Evolutionary conservation across 2,797 vertebrate species (phyloP).

Genomic region (Ctenosaura bakeri): DNA sequence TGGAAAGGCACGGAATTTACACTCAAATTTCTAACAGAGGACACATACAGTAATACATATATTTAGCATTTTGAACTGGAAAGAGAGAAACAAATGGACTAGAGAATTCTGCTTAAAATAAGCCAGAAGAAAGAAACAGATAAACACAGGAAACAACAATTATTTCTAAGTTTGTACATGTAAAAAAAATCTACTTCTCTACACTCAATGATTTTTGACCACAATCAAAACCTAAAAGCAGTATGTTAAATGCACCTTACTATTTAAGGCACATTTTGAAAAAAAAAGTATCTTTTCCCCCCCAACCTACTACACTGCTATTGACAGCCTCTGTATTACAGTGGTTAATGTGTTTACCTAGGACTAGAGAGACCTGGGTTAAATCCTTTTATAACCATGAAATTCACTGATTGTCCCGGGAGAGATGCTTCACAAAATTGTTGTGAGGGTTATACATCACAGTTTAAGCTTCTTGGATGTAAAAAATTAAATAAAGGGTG

Average conservation of each 20-base stretch:
- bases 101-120: conserved; percentile 5
- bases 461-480: background rate
- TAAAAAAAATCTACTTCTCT: conserved; percentile 9
- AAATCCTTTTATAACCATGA: background rate
- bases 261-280: background rate
- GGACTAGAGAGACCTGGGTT: background rate
- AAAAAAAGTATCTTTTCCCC: background rate
- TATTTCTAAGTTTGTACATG: conserved; percentile 18
- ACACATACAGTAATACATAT: conserved; percentile 55
- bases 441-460: background rate
- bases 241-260: conserved; percentile 1
- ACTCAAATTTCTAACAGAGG: conserved; percentile 35
- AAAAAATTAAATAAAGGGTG: background rate
- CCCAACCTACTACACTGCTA: background rate
- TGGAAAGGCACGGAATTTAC: conserved; percentile 54
- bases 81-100: conserved; percentile 42
- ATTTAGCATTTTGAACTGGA: conserved; percentile 29
- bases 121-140: conserved; percentile 38
- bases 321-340: background rate
- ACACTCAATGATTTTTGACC: background rate
- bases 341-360: background rate
- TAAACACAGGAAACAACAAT: conserved; percentile 10
- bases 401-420: background rate
- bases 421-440: background rate
- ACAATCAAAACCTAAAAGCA: background rate